Base-by-base conservation (phyloP, 2,888 invertebrate genomes). In the Fragum whitleyi region DNA sequence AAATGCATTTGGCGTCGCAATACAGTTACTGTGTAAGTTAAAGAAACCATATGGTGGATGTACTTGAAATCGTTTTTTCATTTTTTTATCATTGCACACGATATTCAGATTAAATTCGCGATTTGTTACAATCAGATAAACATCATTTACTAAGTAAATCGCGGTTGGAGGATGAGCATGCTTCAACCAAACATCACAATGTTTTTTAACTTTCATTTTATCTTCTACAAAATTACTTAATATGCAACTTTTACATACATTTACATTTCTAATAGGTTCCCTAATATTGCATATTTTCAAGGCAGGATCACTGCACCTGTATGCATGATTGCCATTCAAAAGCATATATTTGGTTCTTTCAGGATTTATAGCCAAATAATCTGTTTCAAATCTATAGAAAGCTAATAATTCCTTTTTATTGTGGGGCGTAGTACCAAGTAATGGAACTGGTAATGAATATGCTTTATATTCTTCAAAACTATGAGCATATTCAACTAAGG, bases 101-200 rank as follows among this genome's bases (percentile, higher is more conserved):
- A 61, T 32, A 61, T 61, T 32, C 11, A 61, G 29, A 32, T 14
- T 61, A 19, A 61, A 61, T 6, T 29, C n/a, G n/a, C 32, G 29
- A 3, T 61, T 61, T 32, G 32, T 61, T 61, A 61, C 26, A 26
- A 26, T 59, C 26, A 26, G 26, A 11, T 59, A 59, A 16, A 26
- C 7, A 11, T 59, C 59, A 16, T 59, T 59, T 59, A 23, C 3
- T 26, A 57, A 23, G 23, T 57, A 57, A n/a, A 26, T 26, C 5
- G 59, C 59, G 14, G 59, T 59, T 26, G 28, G 59, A 28, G 26
- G 59, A 28, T 26, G 11, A 11, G 59, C 23, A 59, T 59, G 61
- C 32, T 32, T 61, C 32, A 61, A 32, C 61, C 61, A 61, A n/a
- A 61, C n/a, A 32, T 61, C 36, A 61, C 61, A 61, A 32, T 61